Evolutionary conservation across 2,797 vertebrate species (phyloP).

Genomic region (Cyclopterus lumpus): DNA sequence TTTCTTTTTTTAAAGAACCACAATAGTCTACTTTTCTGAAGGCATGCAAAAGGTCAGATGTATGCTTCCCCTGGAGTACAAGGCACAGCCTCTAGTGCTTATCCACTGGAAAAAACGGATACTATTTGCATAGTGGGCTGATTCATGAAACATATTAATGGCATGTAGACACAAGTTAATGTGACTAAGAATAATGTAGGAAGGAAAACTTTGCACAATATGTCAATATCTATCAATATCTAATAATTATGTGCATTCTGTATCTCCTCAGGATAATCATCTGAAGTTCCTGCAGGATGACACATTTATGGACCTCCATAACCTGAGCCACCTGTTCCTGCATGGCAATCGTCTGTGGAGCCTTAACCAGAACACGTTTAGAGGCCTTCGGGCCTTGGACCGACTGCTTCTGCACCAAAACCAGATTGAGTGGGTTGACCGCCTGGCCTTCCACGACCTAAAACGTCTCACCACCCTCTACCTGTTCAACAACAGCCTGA

Average conservation of each 20-base stretch:
- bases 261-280: constrained; percentile 88
- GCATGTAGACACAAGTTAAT: background rate
- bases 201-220: background rate
- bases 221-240: background rate
- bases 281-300: constrained; percentile 97
- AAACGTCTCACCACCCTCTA: constrained; percentile 94
- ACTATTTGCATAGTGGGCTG: background rate
- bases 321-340: constrained; percentile 98
- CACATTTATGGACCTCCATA: constrained; percentile 95
- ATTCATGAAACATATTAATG: constrained; percentile 1
- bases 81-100: background rate
- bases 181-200: background rate
- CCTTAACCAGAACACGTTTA: constrained; percentile 95
- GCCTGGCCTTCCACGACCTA: constrained; percentile 94
- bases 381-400: constrained; percentile 93
- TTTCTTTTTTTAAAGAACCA: background rate
- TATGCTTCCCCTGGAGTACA: background rate
- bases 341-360: constrained; percentile 97
- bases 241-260: constrained; percentile 17
- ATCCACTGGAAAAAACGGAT: constrained; percentile 9
- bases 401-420: constrained; percentile 96
- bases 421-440: constrained; percentile 94
- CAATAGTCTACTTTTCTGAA: constrained; percentile 5
- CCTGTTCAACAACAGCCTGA: constrained; percentile 97
- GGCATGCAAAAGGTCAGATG: background rate